These are phyloP conservation scores for Numenius phaeopus DNA, from an alignment of 2,797 vertebrate species.

Conservation along the genomic window DNA sequence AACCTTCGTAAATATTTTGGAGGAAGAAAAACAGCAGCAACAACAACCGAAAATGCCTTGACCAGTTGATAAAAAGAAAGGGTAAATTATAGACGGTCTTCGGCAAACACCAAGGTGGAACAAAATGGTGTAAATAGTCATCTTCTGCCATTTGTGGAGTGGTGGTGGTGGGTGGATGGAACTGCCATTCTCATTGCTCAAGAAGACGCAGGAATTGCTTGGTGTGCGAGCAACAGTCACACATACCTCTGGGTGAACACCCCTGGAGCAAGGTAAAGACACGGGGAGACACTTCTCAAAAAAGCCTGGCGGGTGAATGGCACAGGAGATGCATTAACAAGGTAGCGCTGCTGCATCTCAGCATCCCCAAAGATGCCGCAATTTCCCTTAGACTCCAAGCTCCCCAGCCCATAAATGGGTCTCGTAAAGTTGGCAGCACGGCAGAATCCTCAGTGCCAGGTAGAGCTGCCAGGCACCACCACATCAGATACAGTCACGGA, in stretches of 20 bases:
- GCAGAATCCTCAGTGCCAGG: background rate
- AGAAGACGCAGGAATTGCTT: background rate
- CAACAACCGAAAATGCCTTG: background rate
- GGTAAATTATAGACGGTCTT: background rate
- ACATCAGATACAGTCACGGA: rapidly evolving
- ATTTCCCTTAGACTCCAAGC: background rate
- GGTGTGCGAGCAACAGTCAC: background rate
- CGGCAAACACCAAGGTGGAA: background rate
- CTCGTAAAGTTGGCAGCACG: background rate
- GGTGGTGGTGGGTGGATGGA: too few species aligned
- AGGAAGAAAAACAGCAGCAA: background rate
- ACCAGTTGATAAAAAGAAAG: background rate
- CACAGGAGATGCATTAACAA: background rate
- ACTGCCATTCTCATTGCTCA: background rate
- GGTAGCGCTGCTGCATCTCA: background rate
- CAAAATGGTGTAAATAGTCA: rapidly evolving
- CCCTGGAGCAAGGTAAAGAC: background rate
- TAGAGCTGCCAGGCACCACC: background rate
- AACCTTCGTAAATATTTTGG: background rate
- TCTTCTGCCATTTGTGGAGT: background rate
- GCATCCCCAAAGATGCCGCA: background rate
- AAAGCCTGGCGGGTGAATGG: background rate
- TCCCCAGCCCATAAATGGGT: background rate
- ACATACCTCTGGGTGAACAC: background rate
- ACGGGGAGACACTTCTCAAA: background rate